Conservation (phyloP, 2,797 vertebrate genomes). For the Trachops cirrhosus region DNA sequence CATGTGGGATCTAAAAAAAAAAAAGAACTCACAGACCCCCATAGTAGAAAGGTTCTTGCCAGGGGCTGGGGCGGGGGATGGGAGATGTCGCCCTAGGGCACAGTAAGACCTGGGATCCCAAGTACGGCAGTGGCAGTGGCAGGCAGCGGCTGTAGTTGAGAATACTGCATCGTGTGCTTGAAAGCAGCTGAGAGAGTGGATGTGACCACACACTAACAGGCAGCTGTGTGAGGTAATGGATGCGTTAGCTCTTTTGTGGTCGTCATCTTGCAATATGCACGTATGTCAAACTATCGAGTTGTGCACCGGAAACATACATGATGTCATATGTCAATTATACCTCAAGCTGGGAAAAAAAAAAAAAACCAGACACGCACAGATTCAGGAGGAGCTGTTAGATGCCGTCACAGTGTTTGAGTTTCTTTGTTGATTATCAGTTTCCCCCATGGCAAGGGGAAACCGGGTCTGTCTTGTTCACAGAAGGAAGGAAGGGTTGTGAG, state of each 20-base stretch:
- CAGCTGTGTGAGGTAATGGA: not conserved
- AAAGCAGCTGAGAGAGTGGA: not conserved
- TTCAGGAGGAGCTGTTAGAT: not conserved
- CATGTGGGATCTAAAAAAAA: not conserved
- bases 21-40: not conserved
- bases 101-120: no score
- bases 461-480: not conserved
- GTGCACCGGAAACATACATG: not conserved
- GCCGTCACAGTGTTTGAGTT: accelerated
- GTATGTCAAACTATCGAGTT: not conserved
- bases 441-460: not conserved
- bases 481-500: not conserved
- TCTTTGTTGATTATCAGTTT: not conserved
- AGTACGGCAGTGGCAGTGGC: no score
- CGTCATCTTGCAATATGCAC: no score
- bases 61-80: not conserved
- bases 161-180: not conserved
- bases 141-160: not conserved
- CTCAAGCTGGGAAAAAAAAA: not conserved
- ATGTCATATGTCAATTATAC: not conserved
- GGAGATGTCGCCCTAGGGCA: not conserved
- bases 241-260: no score
- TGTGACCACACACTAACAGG: not conserved
- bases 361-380: not conserved
- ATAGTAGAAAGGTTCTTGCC: not conserved